These are phyloP conservation scores for Danaus plexippus DNA, from an alignment of 1,140 invertebrate genomes.

Conservation along the genomic window DNA sequence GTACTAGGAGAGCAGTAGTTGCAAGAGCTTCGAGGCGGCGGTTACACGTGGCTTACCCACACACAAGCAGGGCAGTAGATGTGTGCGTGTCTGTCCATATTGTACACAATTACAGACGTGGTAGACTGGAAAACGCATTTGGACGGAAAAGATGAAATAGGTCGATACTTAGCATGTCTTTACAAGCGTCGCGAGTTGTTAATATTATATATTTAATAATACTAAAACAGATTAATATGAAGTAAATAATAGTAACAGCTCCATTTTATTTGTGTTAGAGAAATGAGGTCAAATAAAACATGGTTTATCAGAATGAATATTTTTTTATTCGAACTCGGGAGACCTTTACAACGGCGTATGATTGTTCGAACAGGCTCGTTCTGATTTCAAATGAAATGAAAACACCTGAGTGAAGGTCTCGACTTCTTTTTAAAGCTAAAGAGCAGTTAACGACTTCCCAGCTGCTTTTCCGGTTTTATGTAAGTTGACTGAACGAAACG, in stretches of 20 bases:
- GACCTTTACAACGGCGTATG: conserved; percentile 14
- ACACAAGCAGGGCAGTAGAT: conserved; percentile 21
- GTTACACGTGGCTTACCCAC: conserved; percentile 63
- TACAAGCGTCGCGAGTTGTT: conserved; percentile 6
- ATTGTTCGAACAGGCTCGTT: too few relatives aligned
- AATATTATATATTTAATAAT: conserved; percentile 13
- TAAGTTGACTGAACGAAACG: conserved; percentile 54
- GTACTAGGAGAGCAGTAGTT: conserved; percentile 53
- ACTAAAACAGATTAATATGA: conserved; percentile 2
- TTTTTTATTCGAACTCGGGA: conserved; percentile 21
- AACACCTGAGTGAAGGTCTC: conserved; percentile 49
- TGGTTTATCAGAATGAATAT: conserved; percentile 24
- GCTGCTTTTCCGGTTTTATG: conserved; percentile 54
- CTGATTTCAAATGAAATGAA: conserved; percentile 52
- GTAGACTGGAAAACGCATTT: conserved; percentile 63
- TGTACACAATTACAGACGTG: conserved; percentile 48
- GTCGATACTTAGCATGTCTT: conserved; percentile 36
- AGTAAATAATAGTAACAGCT: too few relatives aligned
- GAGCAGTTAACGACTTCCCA: conserved; percentile 58
- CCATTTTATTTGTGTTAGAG: too few relatives aligned
- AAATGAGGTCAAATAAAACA: conserved; percentile 19
- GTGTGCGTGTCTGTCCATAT: conserved; percentile 27
- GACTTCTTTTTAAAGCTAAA: conserved; percentile 57
- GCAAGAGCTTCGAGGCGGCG: conserved; percentile 27
- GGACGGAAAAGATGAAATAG: conserved; percentile 59